Evolutionary conservation across 1,140 invertebrate species (phyloP), one percentile per base, ranked within the genome.

Genomic region (Tetranychus cinnabarinus): DNA sequence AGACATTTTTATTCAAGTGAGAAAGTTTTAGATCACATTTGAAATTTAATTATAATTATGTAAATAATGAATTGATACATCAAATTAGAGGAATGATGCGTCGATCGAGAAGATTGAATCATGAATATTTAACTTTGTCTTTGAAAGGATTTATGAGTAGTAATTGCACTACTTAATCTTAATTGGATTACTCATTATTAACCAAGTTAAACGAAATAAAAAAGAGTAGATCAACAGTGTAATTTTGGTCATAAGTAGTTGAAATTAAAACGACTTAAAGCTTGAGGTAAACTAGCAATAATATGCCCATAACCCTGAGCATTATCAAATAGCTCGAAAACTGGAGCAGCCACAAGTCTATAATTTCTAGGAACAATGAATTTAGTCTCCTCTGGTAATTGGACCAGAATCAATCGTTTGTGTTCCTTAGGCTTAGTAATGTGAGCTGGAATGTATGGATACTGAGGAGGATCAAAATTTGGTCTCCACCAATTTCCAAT

Each of bases 401-500:
- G 93, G 3, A 98, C 93, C 47, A 99, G 78, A 74, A 96, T 98
- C n/a, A 99, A 75, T 66, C 90, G 80, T 71, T 95, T 97, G 70
- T 97, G 92, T 76, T 99, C 96, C 72, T 99, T 99, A 4, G 96
- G 96, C 75, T 97, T 97, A 2, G 92, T 97, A 63, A 98, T 96
- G 72, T 99, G 96, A 42, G 95, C 90, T 42, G 93, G 92, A 67
- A 98, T 83, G 76, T 99, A 99, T 0, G 96, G 96, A 76, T 99
- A 99, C 74, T 79, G 90, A 39, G 96, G 93, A 46, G 95, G 93
- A 77, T 99, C 96, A 77, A 99, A 99, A 76, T 99, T 98, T 0
- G 96, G 95, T 67, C 96, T 77, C 92, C 93, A 99, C 96, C 96
- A 99, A 73, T 97, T 98, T 7, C 92, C 93, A 70, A 98, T 93